Percentiles rank a stretch among this genome's conserved stretches.
These are phyloP conservation scores for Cephus pygmeus DNA, from an alignment of 2,888 invertebrate species.

Conservation along the genomic window DNA sequence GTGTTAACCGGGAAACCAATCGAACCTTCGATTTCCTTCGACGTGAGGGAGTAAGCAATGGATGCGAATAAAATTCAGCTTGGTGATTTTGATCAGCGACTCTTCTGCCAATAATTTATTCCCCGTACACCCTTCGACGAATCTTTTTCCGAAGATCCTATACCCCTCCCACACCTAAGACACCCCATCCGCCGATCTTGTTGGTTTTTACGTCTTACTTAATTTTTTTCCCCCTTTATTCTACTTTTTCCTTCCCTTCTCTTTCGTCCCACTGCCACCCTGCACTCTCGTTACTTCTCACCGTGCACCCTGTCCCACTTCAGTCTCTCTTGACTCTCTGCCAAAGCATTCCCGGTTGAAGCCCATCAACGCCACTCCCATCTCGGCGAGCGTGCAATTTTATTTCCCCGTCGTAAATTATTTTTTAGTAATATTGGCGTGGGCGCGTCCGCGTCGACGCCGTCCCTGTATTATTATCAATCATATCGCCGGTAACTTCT, in stretches of 20 bases:
- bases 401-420: slow-evolving; percentile 54
- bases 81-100: background rate
- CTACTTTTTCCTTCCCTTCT: background rate
- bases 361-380: slow-evolving; percentile 35
- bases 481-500: slow-evolving; percentile 44
- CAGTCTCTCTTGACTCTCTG: background rate
- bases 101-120: background rate
- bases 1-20: background rate
- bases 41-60: background rate
- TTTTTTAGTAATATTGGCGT: slow-evolving; percentile 50
- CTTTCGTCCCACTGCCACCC: background rate
- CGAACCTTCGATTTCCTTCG: background rate
- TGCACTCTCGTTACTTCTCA: background rate
- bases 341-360: slow-evolving; percentile 19
- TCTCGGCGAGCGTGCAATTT: slow-evolving; percentile 38
- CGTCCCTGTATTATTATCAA: slow-evolving; percentile 55
- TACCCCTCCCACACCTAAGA: background rate
- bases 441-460: slow-evolving; percentile 19
- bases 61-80: background rate
- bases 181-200: background rate
- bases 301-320: background rate
- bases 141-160: slow-evolving; percentile 14
- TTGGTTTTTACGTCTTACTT: background rate
- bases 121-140: slow-evolving; percentile 1
- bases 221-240: background rate